phyloP scores from a whole-genome alignment of 2,888 invertebrate genomes.

The Oscheius sp. region DNA sequence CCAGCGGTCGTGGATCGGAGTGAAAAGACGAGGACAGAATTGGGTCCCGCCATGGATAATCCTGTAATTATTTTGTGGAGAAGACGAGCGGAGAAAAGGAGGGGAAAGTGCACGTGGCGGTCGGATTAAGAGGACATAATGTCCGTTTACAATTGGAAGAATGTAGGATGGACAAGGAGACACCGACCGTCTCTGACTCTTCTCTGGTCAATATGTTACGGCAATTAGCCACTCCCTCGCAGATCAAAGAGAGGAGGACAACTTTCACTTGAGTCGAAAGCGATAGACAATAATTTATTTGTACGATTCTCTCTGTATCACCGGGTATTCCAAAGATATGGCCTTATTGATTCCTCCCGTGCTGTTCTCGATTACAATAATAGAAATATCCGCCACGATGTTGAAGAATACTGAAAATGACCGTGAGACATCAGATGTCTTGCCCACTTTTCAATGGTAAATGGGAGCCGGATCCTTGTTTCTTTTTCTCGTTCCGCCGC shows the following conservation, averaged over 20 bases:
- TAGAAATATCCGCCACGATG: not conserved
- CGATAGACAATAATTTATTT: too few relatives aligned
- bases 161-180: not conserved
- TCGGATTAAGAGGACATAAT: constrained; percentile 1
- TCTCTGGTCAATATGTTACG: too few relatives aligned
- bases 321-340: not conserved
- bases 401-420: constrained; percentile 16
- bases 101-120: constrained; percentile 15
- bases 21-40: not conserved
- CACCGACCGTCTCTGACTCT: too few relatives aligned
- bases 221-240: too few relatives aligned
- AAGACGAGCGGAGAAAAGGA: not conserved
- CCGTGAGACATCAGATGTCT: not conserved
- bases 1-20: not conserved
- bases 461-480: constrained; percentile 29
- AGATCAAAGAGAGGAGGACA: too few relatives aligned
- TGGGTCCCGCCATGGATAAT: constrained; percentile 24
- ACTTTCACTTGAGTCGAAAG: too few relatives aligned
- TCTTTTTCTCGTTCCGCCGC: not conserved
- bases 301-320: too few relatives aligned
- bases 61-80: not conserved
- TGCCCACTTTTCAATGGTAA: constrained; percentile 58
- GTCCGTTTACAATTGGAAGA: not conserved
- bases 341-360: not conserved
- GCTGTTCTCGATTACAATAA: not conserved